Percentiles rank a stretch among this genome's conserved stretches.
These are phyloP conservation scores for Verasper variegatus DNA, from an alignment of 2,113 vertebrate species.

Conservation along the genomic window DNA sequence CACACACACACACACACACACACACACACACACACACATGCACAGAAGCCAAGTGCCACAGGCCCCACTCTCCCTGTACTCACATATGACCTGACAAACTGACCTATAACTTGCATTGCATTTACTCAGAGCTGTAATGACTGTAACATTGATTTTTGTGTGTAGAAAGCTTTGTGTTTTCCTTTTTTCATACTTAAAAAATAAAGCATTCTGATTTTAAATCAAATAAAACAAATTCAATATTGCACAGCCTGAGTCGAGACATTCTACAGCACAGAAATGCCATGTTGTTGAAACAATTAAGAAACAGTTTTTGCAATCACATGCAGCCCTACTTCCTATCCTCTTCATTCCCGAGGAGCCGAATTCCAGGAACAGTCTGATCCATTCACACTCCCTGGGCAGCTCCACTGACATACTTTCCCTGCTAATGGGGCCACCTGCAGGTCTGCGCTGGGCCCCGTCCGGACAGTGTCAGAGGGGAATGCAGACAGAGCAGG, in stretches of 20 bases:
- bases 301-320: neutral
- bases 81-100: neutral
- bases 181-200: neutral
- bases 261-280: neutral
- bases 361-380: constrained; percentile 66
- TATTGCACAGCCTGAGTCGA: neutral
- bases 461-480: constrained; percentile 76
- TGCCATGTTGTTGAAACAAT: neutral
- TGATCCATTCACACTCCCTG: constrained; percentile 74
- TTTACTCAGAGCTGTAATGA: neutral
- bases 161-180: neutral
- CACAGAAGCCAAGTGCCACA: constrained; percentile 37
- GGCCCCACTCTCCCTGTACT: neutral
- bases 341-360: constrained; percentile 41
- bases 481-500: constrained; percentile 78
- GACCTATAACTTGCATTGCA: constrained; percentile 7
- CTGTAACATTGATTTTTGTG: neutral
- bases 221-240: neutral
- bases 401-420: constrained; percentile 78
- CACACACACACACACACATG: constrained; percentile 2
- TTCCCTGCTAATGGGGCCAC: constrained; percentile 83
- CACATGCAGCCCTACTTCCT: constrained; percentile 2
- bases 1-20: constrained; percentile 1
- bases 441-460: constrained; percentile 74
- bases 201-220: neutral